Evolutionary conservation across 2,113 vertebrate genomes (phyloP).

Genomic region (Strix aluco): DNA sequence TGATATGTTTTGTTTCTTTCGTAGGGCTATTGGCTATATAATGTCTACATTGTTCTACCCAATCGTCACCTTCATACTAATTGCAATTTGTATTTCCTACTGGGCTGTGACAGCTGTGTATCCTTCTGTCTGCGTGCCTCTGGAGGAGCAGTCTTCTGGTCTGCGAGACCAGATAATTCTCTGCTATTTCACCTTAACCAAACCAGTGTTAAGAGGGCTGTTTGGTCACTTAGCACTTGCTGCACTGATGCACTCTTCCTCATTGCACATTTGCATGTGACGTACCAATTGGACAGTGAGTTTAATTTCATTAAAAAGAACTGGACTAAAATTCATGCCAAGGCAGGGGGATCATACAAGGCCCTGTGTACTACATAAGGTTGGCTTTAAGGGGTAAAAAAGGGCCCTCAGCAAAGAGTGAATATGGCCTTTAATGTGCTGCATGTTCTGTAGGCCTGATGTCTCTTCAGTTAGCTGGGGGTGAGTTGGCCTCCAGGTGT

Average conservation of each 20-base stretch:
- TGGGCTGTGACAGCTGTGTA: constrained; percentile 93
- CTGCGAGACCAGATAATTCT: not conserved
- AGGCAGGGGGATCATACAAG: not conserved
- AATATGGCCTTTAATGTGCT: not conserved
- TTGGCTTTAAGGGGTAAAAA: not conserved
- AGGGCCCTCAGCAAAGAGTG: not conserved
- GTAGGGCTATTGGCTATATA: constrained; percentile 89
- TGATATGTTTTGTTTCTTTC: constrained; percentile 42
- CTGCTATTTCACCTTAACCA: not conserved
- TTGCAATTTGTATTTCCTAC: constrained; percentile 91
- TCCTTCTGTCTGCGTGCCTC: constrained; percentile 75
- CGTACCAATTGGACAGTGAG: not conserved
- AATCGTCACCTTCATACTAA: constrained; percentile 88
- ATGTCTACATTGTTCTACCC: constrained; percentile 92
- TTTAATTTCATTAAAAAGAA: not conserved
- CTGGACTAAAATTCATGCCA: not conserved
- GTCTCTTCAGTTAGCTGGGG: not conserved
- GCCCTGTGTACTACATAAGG: not conserved
- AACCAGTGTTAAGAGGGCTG: accelerated
- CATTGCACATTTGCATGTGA: not conserved
- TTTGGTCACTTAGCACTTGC: not conserved
- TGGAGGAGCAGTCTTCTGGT: not conserved
- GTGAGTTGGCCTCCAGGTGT: not conserved
- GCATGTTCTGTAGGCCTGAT: not conserved
- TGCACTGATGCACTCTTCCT: not conserved